Evolutionary conservation across 2,113 vertebrate species (phyloP), one percentile per base, ranked within the genome.

Genomic region (Rhinolophus ferrumequinum): DNA sequence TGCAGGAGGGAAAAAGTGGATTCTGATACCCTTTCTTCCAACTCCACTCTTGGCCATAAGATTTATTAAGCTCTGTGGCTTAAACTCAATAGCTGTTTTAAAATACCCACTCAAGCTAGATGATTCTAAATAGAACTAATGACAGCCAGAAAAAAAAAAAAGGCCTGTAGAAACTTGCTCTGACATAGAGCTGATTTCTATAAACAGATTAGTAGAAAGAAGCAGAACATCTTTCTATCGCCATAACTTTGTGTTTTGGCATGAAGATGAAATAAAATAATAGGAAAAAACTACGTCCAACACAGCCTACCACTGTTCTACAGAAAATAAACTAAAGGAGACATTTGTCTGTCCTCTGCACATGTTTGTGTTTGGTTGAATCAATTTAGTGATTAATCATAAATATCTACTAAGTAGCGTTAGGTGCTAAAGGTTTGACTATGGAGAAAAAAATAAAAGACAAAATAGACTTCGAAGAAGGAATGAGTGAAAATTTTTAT

Each of bases 121-220:
- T 92, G 88, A 79, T 96, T 97, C 93, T 95, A 98, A 98, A 98
- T 97, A 97, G 96, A 97, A 94, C 93, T 93, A 96, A 87, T 93
- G 97, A 94, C 96, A 97, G 96, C 97, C 97, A 90, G 93, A 3
- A 19, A 54, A 75, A 92, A 93, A 89, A 96, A 87, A 70, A 73
- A 84, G 97, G 95, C 97, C 93, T 98, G 97, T 97, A 95, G 93
- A 64, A 96, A 98, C 97, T 97, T 98, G 97, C 97, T 97, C 79
- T 86, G 94, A 94, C 92, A 93, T 28, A 38, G 95, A 90, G 83
- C 93, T 97, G 56, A 50, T 85, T 66, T 97, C 97, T 97, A 97
- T 97, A 98, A 98, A 98, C 97, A 97, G 97, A 96, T 90, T 64
- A 89, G 83, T 21, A 89, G 86, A 90, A 82, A 73, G 44, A 75